Percentiles rank a stretch among this genome's conserved stretches.
Evolutionary conservation across 2,888 invertebrate genomes (phyloP).

Genomic region (Brachylomia viminalis): DNA sequence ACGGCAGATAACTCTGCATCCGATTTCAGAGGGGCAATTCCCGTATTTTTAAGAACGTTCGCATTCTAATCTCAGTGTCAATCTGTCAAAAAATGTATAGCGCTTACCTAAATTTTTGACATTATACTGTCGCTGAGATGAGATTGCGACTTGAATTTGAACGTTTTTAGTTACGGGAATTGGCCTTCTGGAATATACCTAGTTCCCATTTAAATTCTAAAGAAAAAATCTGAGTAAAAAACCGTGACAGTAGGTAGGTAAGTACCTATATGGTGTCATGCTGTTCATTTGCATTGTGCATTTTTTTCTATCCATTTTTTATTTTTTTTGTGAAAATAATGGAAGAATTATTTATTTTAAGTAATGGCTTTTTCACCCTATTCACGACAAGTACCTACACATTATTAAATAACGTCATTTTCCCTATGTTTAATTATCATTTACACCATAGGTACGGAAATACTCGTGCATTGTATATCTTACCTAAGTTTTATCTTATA

Average conservation of each 20-base stretch:
- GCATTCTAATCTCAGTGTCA: too few relatives aligned
- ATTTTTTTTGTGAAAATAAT: too few relatives aligned
- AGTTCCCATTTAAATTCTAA: background rate
- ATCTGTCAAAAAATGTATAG: too few relatives aligned
- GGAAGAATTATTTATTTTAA: too few relatives aligned
- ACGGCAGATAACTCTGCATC: background rate
- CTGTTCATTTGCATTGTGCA: too few relatives aligned
- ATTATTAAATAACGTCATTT: background rate
- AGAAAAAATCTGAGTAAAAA: background rate
- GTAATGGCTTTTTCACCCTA: background rate
- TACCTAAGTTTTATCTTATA: slow-evolving; percentile 20
- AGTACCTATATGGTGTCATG: background rate
- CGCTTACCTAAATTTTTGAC: too few relatives aligned
- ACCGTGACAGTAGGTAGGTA: background rate
- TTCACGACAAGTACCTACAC: background rate
- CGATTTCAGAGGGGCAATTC: too few relatives aligned
- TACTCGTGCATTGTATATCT: background rate
- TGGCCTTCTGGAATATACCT: too few relatives aligned
- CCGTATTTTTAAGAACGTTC: too few relatives aligned
- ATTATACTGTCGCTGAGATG: too few relatives aligned
- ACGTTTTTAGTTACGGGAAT: too few relatives aligned
- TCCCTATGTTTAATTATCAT: background rate
- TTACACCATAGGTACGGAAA: slow-evolving; percentile 1
- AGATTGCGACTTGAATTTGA: too few relatives aligned
- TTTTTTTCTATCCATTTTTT: background rate